These are phyloP conservation scores for Forbesichthys papilliferus DNA, from an alignment of 2,113 vertebrate genomes.

Conservation along the genomic window DNA sequence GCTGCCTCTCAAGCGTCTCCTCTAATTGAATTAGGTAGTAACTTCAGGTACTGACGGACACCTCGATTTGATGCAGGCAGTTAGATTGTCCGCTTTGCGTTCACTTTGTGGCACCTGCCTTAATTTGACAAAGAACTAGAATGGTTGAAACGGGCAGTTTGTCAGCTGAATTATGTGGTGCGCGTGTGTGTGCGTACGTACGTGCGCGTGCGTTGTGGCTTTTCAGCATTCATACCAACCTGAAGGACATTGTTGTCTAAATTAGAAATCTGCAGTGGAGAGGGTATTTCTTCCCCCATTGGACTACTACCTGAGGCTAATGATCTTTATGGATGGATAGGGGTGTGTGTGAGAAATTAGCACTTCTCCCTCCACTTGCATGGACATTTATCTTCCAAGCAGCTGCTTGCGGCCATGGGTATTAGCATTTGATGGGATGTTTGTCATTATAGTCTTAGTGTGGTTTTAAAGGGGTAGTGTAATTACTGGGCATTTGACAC, in stretches of 20 bases:
- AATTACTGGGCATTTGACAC: too few relatives aligned
- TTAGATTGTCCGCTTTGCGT: conserved; percentile 37
- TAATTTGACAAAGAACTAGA: conserved; percentile 20
- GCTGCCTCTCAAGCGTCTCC: conserved; percentile 55
- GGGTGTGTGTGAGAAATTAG: conserved; percentile 38
- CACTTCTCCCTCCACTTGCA: conserved; percentile 31
- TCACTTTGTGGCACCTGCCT: conserved; percentile 25
- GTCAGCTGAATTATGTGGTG: conserved; percentile 37
- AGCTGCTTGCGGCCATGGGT: too few relatives aligned
- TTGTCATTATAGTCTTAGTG: too few relatives aligned
- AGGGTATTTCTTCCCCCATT: conserved; percentile 42
- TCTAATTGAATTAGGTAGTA: conserved; percentile 65
- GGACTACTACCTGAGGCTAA: conserved; percentile 53
- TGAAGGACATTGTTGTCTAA: conserved; percentile 71
- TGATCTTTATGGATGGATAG: conserved; percentile 37
- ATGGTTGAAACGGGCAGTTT: conserved; percentile 35
- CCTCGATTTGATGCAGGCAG: conserved; percentile 35
- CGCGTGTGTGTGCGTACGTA: conserved; percentile 1
- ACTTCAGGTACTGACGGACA: conserved; percentile 50
- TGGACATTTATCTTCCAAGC: conserved; percentile 26
- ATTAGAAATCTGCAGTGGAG: conserved; percentile 71
- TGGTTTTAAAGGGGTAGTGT: too few relatives aligned
- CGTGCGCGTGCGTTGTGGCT: conserved; percentile 26
- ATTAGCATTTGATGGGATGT: too few relatives aligned
- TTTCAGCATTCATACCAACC: conserved; percentile 47